Base-by-base conservation (phyloP, 2,797 vertebrate genomes). In the Megalops cyprinoides region DNA sequence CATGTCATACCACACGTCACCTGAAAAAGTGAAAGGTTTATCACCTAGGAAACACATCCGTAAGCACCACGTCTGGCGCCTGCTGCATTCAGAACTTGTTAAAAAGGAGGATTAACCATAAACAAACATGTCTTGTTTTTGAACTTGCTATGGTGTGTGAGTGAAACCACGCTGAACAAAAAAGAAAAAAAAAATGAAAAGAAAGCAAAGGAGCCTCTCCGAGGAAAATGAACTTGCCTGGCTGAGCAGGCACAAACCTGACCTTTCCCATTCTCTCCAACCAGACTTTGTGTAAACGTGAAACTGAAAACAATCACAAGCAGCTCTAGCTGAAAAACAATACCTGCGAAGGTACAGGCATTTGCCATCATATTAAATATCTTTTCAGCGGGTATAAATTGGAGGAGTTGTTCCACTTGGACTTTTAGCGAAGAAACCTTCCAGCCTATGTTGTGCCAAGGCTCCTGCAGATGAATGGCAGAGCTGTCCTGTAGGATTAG, bases 41-140 rank as follows among this genome's bases (percentile, higher is more conserved):
- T 94, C 93, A 90, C 91, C 88, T 88, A 90, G 85, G 88, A 93
- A 95, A 95, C 91, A 91, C 89, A 87, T 91, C 89, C 82, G 83
- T 89, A 88, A 90, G 88, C 85, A 90, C 81, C 86, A 79, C 84
- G 71, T 90, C 87, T 90, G 88, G 73, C 81, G 83, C 83, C 78
- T 90, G 84, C 80, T 87, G 60, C 83, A 83, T 90, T 85, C 85
- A 88, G 83, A 86, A 86, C 80, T 86, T 87, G 81, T 82, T 85
- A 87, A 82, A 85, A 69, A 85, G 81, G 71, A 67, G 15, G 82
- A 77, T 83, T 78, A 87, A 76, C 86, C 86, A 84, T 90, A 93
- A 93, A 91, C 90, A 93, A 93, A 87, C 80, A 90, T 79, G 49
- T 85, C 79, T 55, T 79, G 83, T 85, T 90, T 87, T 82, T 75